phyloP scores from a whole-genome alignment of 2,113 vertebrate genomes.

The Cyprinus carpio region DNA sequence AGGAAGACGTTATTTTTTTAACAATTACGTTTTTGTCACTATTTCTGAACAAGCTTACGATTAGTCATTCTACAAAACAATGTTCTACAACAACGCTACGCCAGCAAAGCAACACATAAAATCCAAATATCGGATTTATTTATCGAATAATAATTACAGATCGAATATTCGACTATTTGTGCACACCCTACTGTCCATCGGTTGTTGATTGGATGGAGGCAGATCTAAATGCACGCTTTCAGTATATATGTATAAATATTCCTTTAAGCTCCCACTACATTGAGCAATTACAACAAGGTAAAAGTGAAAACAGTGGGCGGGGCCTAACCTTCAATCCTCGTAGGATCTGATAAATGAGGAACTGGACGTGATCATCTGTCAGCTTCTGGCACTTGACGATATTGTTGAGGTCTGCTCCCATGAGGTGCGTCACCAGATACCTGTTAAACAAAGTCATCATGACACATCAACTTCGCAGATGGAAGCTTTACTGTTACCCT shows the following conservation, averaged over 20 bases:
- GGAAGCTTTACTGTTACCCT: too few species aligned
- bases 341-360: conserved; percentile 77
- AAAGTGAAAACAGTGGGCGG: not conserved
- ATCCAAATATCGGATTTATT: too few species aligned
- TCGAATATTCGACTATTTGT: too few species aligned
- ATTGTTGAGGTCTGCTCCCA: conserved; percentile 99
- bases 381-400: conserved; percentile 99
- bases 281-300: not conserved
- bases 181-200: too few species aligned
- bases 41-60: too few species aligned
- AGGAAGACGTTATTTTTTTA: too few species aligned
- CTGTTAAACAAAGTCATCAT: conserved; percentile 60
- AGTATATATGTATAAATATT: not conserved
- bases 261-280: not conserved
- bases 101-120: too few species aligned
- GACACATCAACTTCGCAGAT: too few species aligned
- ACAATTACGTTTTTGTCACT: too few species aligned
- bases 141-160: too few species aligned
- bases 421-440: conserved; percentile 95
- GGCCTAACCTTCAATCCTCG: conserved; percentile 90
- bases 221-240: not conserved
- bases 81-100: too few species aligned
- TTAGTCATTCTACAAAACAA: too few species aligned
- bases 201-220: not conserved
- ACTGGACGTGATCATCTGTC: conserved; percentile 92